These are phyloP conservation scores for Drosophila serrata DNA, from an alignment of 1,140 invertebrate genomes.

Conservation along the genomic window DNA sequence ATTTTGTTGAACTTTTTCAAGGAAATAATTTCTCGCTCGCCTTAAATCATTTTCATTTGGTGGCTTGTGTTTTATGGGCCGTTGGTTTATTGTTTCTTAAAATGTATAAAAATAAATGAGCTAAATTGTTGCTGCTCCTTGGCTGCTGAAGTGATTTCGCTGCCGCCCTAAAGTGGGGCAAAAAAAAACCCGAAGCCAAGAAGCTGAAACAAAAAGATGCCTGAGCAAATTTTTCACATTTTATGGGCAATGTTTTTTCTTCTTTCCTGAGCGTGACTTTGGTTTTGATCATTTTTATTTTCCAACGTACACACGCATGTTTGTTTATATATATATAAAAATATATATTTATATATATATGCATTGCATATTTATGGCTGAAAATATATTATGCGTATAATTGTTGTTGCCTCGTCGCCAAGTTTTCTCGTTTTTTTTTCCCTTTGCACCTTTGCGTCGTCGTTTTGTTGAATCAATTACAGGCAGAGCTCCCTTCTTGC, in stretches of 20 bases:
- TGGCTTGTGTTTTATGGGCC: slow-evolving; percentile 81
- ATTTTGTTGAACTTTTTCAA: slow-evolving; percentile 50
- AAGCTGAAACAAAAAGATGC: slow-evolving; percentile 48
- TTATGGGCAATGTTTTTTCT: slow-evolving; percentile 51
- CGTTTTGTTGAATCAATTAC: slow-evolving; percentile 82
- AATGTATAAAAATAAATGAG: slow-evolving; percentile 82
- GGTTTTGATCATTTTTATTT: slow-evolving; percentile 54
- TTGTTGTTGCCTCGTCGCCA: slow-evolving; percentile 70
- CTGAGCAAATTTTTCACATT: slow-evolving; percentile 52
- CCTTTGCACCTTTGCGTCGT: slow-evolving; percentile 58
- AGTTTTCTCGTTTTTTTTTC: slow-evolving; percentile 57
- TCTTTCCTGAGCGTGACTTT: slow-evolving; percentile 59
- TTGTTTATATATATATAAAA: slow-evolving; percentile 2
- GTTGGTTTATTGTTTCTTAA: slow-evolving; percentile 83
- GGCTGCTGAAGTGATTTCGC: slow-evolving; percentile 66
- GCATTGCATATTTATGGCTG: slow-evolving; percentile 68
- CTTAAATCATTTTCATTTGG: slow-evolving; percentile 83
- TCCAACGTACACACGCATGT: slow-evolving; percentile 22
- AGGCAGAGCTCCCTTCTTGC: slow-evolving; percentile 61
- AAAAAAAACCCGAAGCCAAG: slow-evolving; percentile 11
- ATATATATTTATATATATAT: neutral
- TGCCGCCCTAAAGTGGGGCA: slow-evolving; percentile 8
- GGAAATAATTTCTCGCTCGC: slow-evolving; percentile 46
- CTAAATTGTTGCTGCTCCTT: slow-evolving; percentile 58
- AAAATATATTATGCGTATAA: slow-evolving; percentile 83